Evolutionary conservation across 2,888 invertebrate species (phyloP).

Genomic region (Drosophila atripex): DNA sequence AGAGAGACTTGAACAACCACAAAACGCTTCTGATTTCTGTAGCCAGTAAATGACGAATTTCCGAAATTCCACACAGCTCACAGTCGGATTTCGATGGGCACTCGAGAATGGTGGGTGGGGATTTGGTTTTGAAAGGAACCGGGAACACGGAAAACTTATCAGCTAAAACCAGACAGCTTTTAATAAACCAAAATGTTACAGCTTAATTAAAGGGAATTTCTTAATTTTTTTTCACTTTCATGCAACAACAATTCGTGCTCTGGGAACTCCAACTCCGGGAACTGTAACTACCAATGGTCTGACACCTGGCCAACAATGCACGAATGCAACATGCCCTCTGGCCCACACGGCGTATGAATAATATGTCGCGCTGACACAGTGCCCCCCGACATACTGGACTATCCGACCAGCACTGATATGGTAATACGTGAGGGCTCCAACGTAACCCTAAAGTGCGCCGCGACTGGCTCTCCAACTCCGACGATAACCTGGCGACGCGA

Average conservation of each 20-base stretch:
- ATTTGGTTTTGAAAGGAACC: neutral
- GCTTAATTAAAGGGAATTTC: conserved; percentile 24
- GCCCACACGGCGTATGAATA: conserved; percentile 71
- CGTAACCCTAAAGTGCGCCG: conserved; percentile 93
- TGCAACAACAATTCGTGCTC: conserved; percentile 31
- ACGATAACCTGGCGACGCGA: conserved; percentile 95
- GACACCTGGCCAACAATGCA: conserved; percentile 63
- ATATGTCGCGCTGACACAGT: conserved; percentile 85
- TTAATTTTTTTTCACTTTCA: conserved; percentile 46
- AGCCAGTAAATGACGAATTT: conserved; percentile 14
- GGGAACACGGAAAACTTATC: too few relatives aligned
- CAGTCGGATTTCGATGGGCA: neutral
- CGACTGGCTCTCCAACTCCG: conserved; percentile 94
- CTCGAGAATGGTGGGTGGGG: neutral
- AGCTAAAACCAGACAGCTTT: too few relatives aligned
- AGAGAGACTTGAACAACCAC: conserved; percentile 47
- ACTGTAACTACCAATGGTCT: conserved; percentile 40
- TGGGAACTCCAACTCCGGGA: conserved; percentile 6
- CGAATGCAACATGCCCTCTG: conserved; percentile 40
- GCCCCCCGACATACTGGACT: conserved; percentile 93
- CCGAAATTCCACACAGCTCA: conserved; percentile 4
- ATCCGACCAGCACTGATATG: conserved; percentile 93
- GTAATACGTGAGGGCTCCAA: conserved; percentile 94
- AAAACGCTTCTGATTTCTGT: conserved; percentile 28
- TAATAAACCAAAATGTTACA: neutral